Evolutionary conservation across 1,140 invertebrate species (phyloP).

Genomic region (Heliothis virescens): DNA sequence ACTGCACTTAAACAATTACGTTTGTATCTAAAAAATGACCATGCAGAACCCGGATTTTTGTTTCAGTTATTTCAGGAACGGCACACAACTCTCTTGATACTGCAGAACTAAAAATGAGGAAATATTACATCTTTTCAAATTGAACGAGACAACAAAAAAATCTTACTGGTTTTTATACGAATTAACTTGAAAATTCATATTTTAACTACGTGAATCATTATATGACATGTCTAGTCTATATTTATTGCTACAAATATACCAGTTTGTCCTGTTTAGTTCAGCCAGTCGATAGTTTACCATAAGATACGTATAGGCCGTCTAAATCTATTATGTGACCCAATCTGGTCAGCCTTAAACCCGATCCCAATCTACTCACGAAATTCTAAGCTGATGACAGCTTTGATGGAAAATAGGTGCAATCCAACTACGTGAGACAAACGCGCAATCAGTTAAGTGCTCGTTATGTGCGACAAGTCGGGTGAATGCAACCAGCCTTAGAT

Average conservation of each 20-base stretch:
- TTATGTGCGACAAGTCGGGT: constrained; percentile 11
- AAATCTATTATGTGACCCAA: constrained; percentile 36
- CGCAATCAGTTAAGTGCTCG: constrained; percentile 38
- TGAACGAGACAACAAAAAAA: no score
- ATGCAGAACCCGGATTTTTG: neutral
- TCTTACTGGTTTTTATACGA: no score
- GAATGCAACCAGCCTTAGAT: constrained; percentile 22
- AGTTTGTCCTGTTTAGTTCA: no score
- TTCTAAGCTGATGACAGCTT: constrained; percentile 18
- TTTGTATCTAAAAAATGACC: neutral
- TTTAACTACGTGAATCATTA: no score
- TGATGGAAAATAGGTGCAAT: constrained; percentile 17
- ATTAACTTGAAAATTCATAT: no score
- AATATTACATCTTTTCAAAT: no score
- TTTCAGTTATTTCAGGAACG: neutral
- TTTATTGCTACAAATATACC: no score
- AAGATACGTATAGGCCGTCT: neutral
- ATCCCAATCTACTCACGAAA: constrained; percentile 17
- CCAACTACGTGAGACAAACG: constrained; percentile 27
- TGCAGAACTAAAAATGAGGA: no score
- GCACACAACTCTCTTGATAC: neutral
- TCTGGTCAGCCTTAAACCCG: constrained; percentile 6
- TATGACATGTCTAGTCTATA: no score
- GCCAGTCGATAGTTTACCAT: neutral
- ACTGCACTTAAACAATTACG: constrained; percentile 58